These are phyloP conservation scores for Microctenopoma steveboyesi DNA, from an alignment of 2,797 vertebrate species.

Conservation along the genomic window DNA sequence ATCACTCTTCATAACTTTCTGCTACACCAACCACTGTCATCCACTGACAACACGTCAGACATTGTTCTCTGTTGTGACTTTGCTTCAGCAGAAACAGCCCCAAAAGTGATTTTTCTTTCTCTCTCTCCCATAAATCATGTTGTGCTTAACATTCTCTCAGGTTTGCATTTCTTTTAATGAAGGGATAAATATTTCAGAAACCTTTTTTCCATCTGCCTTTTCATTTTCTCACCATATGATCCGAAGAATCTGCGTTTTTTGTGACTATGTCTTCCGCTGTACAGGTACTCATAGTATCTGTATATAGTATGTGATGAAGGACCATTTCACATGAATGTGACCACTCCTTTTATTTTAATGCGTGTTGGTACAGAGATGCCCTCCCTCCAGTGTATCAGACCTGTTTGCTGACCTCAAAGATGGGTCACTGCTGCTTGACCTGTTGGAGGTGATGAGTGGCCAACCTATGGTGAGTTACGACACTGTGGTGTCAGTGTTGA, in stretches of 20 bases:
- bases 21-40: conserved; percentile 2
- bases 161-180: not conserved
- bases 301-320: not conserved
- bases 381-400: conserved; percentile 85
- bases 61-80: not conserved
- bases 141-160: not conserved
- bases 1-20: conserved; percentile 39
- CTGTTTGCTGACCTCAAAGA: conserved; percentile 89
- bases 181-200: not conserved
- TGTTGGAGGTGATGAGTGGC: conserved; percentile 92
- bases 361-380: conserved; percentile 79
- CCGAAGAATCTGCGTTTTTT: not conserved
- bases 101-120: not conserved
- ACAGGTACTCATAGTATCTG: not conserved
- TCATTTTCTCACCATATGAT: conserved; percentile 2
- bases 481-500: not conserved
- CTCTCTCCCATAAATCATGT: not conserved
- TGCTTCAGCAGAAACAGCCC: not conserved
- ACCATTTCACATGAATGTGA: not conserved
- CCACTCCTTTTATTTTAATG: not conserved
- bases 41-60: conserved; percentile 15
- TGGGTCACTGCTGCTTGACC: conserved; percentile 89
- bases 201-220: conserved; percentile 6
- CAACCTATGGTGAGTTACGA: conserved; percentile 87
- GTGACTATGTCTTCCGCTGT: too few species aligned